phyloP scores from a whole-genome alignment of 2,888 invertebrate species.

The Agonopterix arenella region DNA sequence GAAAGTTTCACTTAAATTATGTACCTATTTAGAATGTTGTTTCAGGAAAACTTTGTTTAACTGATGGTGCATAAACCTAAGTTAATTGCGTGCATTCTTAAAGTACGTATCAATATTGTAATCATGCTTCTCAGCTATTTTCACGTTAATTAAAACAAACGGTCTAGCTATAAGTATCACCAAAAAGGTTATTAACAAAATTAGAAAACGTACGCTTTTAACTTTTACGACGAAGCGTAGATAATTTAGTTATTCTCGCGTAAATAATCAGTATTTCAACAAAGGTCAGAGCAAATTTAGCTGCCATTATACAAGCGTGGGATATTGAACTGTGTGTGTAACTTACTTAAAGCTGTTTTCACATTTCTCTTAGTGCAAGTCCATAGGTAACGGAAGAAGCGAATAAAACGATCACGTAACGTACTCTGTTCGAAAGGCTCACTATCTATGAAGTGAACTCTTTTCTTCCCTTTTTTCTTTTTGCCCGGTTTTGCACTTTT shows the following conservation, averaged over 20 bases:
- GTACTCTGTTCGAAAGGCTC: constrained; percentile 35
- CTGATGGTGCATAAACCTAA: too few relatives aligned
- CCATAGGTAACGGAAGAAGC: constrained; percentile 52
- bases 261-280: constrained; percentile 16
- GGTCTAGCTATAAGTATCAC: too few relatives aligned
- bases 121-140: too few relatives aligned
- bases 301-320: constrained; percentile 2
- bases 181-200: constrained; percentile 9
- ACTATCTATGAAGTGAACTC: constrained; percentile 53
- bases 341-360: constrained; percentile 50
- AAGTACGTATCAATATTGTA: too few relatives aligned
- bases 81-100: too few relatives aligned
- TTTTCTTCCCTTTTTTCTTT: constrained; percentile 43
- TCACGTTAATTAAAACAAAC: too few relatives aligned
- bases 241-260: constrained; percentile 26
- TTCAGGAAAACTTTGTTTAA: too few relatives aligned
- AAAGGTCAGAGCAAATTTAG: constrained; percentile 18
- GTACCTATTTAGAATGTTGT: too few relatives aligned
- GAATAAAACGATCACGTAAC: constrained; percentile 43
- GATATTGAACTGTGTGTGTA: constrained; percentile 13
- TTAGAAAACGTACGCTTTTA: constrained; percentile 18
- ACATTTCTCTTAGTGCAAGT: constrained; percentile 41
- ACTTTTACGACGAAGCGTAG: constrained; percentile 22
- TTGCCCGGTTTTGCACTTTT: constrained; percentile 40
- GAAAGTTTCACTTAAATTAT: constrained; percentile 10